Conservation (phyloP, 2,113 vertebrate species). For the Burhinus oedicnemus region DNA sequence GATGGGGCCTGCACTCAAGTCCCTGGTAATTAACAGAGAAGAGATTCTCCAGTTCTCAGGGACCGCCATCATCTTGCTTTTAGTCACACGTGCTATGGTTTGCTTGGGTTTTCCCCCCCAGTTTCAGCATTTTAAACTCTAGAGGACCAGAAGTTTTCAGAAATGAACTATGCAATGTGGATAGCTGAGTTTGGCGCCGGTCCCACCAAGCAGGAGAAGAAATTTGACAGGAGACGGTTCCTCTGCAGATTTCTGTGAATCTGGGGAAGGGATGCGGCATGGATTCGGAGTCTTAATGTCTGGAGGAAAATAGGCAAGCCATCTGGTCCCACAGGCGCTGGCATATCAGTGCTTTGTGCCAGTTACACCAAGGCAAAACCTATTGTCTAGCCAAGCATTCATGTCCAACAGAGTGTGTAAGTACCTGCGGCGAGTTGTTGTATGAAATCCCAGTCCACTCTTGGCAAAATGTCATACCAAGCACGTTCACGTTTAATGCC, state of each 20-base stretch:
- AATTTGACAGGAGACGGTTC: neutral
- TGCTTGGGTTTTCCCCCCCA: neutral
- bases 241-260: neutral
- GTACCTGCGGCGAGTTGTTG: neutral
- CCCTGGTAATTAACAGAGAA: neutral
- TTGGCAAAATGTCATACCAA: slow-evolving; percentile 1
- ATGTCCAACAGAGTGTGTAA: slow-evolving; percentile 8
- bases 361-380: neutral
- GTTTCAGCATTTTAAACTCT: neutral
- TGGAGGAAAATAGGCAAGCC: neutral
- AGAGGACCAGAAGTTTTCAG: neutral
- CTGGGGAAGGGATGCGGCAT: neutral
- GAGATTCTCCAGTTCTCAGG: neutral
- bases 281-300: neutral
- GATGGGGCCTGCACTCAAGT: neutral
- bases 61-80: neutral
- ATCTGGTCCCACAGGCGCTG: slow-evolving; percentile 12
- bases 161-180: neutral
- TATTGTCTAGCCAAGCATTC: neutral
- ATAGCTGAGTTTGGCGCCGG: neutral
- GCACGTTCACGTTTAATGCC: neutral
- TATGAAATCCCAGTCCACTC: neutral
- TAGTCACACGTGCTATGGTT: neutral
- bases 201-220: neutral
- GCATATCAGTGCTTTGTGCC: neutral